Base-by-base conservation (phyloP, 2,888 invertebrate species). In the Orthonychiurus folsomi region DNA sequence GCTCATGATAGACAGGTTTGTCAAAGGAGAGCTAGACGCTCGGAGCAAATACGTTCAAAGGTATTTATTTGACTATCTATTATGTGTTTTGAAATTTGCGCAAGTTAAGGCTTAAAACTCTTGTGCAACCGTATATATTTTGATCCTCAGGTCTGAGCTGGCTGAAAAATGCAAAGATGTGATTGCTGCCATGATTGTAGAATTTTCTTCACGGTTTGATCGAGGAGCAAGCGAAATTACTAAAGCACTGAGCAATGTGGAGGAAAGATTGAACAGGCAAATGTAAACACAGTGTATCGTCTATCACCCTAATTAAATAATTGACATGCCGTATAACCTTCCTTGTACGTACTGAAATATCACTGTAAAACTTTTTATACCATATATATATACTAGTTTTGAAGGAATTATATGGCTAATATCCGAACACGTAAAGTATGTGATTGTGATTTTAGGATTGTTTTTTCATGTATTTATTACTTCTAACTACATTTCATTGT, bases 171-270 rank as follows among this genome's bases (percentile, higher is more conserved):
- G 72, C 56, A 71, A 70, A 37, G 68, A 69, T 56, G 52, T 72
- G 23, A 63, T 71, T 27, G 67, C 72, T 15, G 62, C 62, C 28
- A 70, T 72, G 69, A 68, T 71, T 50, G 70, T 72, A 1, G 72
- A 72, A 60, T 72, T 70, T 59, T 71, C 72, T 12, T 69, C 69
- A 21, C 60, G 70, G 58, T 71, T 71, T 59, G 72, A 72, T 47
- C 59, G 64, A 53, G 67, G 66, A 15, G 60, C 69, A 9, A 59
- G 50, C 12, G 61, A 66, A 20, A 60, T 69, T 52, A 63, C 57
- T n/a, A 56, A 62, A n/a, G 56, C 64, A 21, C 50, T 69, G 1
- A 70, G 60, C 56, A 56, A 59, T 26, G 62, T 69, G 2, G 65
- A 69, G 56, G 61, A 67, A 23, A 60, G 65, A n/a, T 37, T 37